Evolutionary conservation across 2,797 vertebrate genomes (phyloP).

Genomic region (Sternarchorhynchus goeldii): DNA sequence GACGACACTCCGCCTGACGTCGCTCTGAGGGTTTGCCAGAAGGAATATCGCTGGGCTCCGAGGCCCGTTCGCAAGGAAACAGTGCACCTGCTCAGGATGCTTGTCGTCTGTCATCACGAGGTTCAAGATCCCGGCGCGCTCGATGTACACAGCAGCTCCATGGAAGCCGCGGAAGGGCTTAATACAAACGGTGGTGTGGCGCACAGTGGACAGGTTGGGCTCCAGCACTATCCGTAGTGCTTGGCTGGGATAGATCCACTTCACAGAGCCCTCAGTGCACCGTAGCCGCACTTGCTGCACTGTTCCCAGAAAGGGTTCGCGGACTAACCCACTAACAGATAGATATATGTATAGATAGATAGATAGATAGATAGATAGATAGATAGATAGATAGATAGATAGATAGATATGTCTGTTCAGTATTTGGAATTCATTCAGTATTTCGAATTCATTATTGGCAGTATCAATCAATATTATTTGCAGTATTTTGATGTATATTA

Average conservation of each 20-base stretch:
- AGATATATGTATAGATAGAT: background rate
- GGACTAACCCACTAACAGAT: constrained; percentile 69
- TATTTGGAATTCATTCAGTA: no score
- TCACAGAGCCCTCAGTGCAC: constrained; percentile 76
- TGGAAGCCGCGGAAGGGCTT: constrained; percentile 70
- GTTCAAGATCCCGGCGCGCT: constrained; percentile 69
- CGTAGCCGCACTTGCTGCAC: constrained; percentile 81
- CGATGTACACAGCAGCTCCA: constrained; percentile 75
- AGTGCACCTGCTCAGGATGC: constrained; percentile 67
- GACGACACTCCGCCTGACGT: constrained; percentile 67
- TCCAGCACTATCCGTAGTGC: constrained; percentile 77
- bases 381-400: background rate
- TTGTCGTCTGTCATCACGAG: constrained; percentile 66
- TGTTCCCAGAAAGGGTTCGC: constrained; percentile 62
- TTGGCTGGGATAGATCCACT: constrained; percentile 77
- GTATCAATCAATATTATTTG: no score
- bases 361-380: background rate
- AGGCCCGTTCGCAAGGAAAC: constrained; percentile 66
- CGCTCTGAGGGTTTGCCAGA: constrained; percentile 72
- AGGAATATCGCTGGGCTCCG: constrained; percentile 75
- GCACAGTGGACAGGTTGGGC: constrained; percentile 70
- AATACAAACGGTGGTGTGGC: constrained; percentile 71
- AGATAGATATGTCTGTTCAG: no score
- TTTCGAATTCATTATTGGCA: no score
- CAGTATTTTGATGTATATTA: no score